These are phyloP conservation scores for Anoura caudifer DNA, from an alignment of 2,113 vertebrate species.

Conservation along the genomic window DNA sequence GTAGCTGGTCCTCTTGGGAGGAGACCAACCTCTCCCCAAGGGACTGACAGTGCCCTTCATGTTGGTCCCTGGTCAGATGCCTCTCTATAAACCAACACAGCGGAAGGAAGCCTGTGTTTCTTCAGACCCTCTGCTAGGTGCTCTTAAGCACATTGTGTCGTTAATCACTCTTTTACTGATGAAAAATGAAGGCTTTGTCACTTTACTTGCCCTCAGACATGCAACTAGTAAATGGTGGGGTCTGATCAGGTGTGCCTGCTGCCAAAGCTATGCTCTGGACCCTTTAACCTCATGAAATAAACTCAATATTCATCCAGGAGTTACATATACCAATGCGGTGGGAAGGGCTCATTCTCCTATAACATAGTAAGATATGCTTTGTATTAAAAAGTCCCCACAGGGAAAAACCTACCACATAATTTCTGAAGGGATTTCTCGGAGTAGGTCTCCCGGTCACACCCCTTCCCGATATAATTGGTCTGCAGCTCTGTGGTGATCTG, in stretches of 20 bases:
- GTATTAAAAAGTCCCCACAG: neutral
- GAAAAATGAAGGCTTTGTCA: neutral
- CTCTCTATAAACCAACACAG: neutral
- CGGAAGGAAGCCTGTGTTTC: accelerated
- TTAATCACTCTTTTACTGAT: neutral
- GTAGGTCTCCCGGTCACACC: constrained; percentile 95
- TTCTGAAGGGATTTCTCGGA: constrained; percentile 95
- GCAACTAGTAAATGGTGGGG: neutral
- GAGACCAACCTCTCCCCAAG: neutral
- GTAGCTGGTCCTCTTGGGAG: neutral
- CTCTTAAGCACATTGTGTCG: neutral
- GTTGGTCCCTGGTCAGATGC: no score
- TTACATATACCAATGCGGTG: accelerated
- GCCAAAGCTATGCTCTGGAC: neutral
- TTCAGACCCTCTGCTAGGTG: neutral
- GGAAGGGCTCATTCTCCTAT: neutral
- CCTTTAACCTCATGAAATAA: neutral
- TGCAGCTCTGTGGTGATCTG: constrained; percentile 91
- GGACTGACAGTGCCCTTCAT: accelerated
- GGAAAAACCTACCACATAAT: constrained; percentile 88
- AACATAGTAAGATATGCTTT: neutral
- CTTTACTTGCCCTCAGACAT: neutral
- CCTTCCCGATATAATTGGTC: constrained; percentile 93
- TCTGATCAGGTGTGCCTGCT: neutral
- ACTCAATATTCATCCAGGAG: neutral